Evolutionary conservation across 2,113 vertebrate species (phyloP).

Genomic region (Myrmophylax atrothorax): DNA sequence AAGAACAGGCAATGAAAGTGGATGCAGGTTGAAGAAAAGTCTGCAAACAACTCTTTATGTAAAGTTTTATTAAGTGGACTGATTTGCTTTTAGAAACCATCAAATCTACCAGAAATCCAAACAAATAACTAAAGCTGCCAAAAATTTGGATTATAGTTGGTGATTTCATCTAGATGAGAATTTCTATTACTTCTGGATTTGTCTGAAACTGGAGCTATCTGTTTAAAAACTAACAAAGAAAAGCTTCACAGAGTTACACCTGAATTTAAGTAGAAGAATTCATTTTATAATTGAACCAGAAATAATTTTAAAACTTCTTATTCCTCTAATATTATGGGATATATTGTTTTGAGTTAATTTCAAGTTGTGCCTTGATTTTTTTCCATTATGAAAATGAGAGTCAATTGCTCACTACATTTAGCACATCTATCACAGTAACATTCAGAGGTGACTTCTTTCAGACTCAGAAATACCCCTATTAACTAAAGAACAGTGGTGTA

Average conservation of each 20-base stretch:
- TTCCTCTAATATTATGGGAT: not conserved
- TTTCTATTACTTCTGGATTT: not conserved
- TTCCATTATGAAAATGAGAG: not conserved
- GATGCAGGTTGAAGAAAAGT: not conserved
- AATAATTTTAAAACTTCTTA: not conserved
- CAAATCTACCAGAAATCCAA: not conserved
- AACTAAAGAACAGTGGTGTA: not conserved
- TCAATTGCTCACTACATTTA: not conserved
- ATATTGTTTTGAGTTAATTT: not conserved
- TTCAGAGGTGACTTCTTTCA: not conserved
- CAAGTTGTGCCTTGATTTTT: not conserved
- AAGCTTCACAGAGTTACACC: not conserved
- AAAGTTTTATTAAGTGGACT: not conserved
- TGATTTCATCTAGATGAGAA: not conserved
- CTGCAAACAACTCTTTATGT: not conserved
- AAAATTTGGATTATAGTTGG: not conserved
- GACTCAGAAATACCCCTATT: not conserved
- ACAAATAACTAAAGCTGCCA: not conserved
- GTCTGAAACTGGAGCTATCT: not conserved
- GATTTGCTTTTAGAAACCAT: not conserved
- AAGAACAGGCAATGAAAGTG: not conserved
- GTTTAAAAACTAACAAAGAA: not conserved
- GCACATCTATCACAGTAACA: not conserved
- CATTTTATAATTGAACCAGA: not conserved
- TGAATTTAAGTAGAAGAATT: not conserved